Conservation (phyloP, 2,113 vertebrate species). For the Gobius niger region DNA sequence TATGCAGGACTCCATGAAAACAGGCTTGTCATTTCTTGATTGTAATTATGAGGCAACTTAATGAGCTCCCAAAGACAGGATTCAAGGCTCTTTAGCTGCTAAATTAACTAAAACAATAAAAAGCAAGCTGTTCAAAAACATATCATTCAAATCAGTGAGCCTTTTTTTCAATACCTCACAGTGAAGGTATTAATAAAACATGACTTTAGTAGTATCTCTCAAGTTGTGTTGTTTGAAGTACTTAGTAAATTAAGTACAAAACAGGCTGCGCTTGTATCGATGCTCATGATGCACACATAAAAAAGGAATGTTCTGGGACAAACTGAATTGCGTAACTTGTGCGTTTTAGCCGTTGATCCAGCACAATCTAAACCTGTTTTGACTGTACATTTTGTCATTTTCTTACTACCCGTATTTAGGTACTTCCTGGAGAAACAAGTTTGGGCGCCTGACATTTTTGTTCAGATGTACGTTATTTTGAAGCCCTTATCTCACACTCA, state of each 20-base stretch:
- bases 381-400: neutral
- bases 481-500: constrained; percentile 14
- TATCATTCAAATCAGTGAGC: constrained; percentile 27
- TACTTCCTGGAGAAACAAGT: constrained; percentile 47
- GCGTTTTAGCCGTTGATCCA: neutral
- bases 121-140: constrained; percentile 38
- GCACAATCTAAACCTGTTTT: neutral
- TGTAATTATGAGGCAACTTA: constrained; percentile 45
- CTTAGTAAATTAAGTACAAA: neutral
- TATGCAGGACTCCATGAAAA: constrained; percentile 28
- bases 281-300: too few species aligned
- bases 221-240: neutral
- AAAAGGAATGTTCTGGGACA: too few species aligned
- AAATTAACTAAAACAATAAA: constrained; percentile 42
- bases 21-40: constrained; percentile 36
- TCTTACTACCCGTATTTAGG: constrained; percentile 14
- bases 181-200: neutral
- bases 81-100: constrained; percentile 33
- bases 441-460: constrained; percentile 30
- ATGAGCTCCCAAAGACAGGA: constrained; percentile 40
- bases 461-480: constrained; percentile 30
- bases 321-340: neutral
- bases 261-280: too few species aligned
- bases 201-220: neutral
- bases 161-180: neutral